Evolutionary conservation across 2,113 vertebrate species (phyloP).

Genomic region (Paramisgurnus dabryanus): DNA sequence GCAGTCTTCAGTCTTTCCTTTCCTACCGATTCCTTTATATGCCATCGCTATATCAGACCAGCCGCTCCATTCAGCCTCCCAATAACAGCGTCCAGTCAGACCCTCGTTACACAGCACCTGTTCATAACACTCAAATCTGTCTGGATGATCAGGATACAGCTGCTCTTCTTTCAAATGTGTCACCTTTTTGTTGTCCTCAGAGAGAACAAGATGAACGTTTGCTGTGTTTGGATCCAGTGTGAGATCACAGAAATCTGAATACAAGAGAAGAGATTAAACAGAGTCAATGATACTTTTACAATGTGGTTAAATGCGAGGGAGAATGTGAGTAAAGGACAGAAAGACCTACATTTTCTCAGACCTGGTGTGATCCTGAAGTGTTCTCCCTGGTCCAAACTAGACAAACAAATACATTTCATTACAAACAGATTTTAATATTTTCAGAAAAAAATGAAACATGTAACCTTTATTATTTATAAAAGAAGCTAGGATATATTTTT

Average conservation of each 20-base stretch:
- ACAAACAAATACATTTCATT: neutral
- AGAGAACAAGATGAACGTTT: neutral
- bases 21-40: constrained; percentile 33
- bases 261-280: neutral
- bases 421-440: too few species aligned
- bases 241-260: neutral
- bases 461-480: too few species aligned
- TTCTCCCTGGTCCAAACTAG: neutral
- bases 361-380: neutral
- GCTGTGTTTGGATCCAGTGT: neutral
- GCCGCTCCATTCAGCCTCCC: constrained; percentile 1
- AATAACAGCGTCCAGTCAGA: neutral
- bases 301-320: neutral
- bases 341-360: constrained; percentile 15
- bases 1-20: neutral
- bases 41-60: neutral
- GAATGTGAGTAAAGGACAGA: neutral
- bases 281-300: neutral
- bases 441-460: too few species aligned
- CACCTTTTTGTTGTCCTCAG: neutral
- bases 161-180: constrained; percentile 6
- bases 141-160: neutral
- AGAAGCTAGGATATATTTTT: too few species aligned
- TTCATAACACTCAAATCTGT: neutral
- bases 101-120: constrained; percentile 3